These are phyloP conservation scores for Rhea americana DNA, from an alignment of 2,113 vertebrate species.

Conservation along the genomic window DNA sequence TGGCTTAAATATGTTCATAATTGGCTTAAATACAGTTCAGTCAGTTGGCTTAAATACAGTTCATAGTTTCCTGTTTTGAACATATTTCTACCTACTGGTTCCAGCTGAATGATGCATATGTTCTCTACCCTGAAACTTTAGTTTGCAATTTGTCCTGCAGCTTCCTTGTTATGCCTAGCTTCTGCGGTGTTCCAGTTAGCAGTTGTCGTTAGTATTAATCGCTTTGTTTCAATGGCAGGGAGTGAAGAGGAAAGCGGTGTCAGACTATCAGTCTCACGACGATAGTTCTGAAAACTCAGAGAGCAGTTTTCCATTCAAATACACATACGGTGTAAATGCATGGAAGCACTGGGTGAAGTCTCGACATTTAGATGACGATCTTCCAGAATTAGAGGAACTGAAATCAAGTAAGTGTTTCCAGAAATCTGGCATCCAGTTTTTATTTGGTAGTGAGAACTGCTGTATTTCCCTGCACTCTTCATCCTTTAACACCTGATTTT, in stretches of 20 bases:
- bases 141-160: neutral
- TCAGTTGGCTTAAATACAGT: neutral
- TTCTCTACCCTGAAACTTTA: neutral
- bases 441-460: neutral
- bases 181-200: neutral
- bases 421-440: neutral
- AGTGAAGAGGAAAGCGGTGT: constrained; percentile 86
- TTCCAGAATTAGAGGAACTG: constrained; percentile 78
- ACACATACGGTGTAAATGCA: constrained; percentile 88
- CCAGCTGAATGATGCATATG: neutral
- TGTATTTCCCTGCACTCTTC: neutral
- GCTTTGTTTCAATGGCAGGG: constrained; percentile 78
- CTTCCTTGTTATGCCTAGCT: neutral
- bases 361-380: constrained; percentile 70
- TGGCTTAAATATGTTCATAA: neutral
- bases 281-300: constrained; percentile 78
- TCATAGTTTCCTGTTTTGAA: too few relatives aligned
- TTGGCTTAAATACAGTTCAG: neutral
- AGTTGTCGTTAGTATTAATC: neutral
- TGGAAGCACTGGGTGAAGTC: constrained; percentile 95
- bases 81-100: neutral
- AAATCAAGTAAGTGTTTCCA: constrained; percentile 79
- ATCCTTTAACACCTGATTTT: neutral
- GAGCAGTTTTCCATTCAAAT: constrained; percentile 86
- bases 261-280: constrained; percentile 77